These are phyloP conservation scores for Myotis davidii DNA, from an alignment of 2,113 vertebrate species.

Conservation along the genomic window DNA sequence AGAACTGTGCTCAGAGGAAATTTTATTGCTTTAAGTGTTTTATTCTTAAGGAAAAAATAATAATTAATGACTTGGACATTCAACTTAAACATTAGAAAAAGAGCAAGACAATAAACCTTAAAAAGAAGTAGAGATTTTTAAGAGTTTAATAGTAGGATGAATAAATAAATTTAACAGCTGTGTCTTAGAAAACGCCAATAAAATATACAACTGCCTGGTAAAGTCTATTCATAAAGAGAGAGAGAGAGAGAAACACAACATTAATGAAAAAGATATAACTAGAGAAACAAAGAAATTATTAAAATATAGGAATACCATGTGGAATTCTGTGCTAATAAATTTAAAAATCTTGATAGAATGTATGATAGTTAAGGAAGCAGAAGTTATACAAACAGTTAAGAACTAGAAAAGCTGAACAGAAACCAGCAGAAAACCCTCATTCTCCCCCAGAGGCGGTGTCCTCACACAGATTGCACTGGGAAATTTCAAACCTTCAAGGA, in stretches of 20 bases:
- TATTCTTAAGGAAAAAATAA: slow-evolving; percentile 44
- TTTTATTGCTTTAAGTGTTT: slow-evolving; percentile 12
- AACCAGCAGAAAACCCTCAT: slow-evolving; percentile 19
- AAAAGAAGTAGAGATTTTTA: slow-evolving; percentile 31
- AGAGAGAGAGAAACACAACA: not conserved
- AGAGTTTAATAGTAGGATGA: not conserved
- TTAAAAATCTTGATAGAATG: slow-evolving; percentile 48
- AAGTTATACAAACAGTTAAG: slow-evolving; percentile 5
- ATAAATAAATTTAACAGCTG: not conserved
- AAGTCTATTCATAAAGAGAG: not conserved
- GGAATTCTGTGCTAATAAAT: slow-evolving; percentile 45
- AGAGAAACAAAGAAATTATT: not conserved
- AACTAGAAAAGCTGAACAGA: slow-evolving; percentile 22
- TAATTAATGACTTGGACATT: slow-evolving; percentile 36
- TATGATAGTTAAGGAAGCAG: slow-evolving; percentile 38
- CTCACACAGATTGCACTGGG: not conserved
- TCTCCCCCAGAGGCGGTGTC: not conserved
- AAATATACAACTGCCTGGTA: not conserved
- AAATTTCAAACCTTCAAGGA: slow-evolving; percentile 62
- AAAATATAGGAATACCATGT: not conserved
- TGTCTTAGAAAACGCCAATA: slow-evolving; percentile 26
- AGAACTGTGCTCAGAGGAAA: slow-evolving; percentile 39
- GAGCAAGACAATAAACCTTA: slow-evolving; percentile 3
- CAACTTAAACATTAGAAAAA: slow-evolving; percentile 48
- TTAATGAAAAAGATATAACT: not conserved